Evolutionary conservation across 1,140 invertebrate genomes (phyloP), one percentile per base, ranked within the genome.

Genomic region (Argopecten irradians): DNA sequence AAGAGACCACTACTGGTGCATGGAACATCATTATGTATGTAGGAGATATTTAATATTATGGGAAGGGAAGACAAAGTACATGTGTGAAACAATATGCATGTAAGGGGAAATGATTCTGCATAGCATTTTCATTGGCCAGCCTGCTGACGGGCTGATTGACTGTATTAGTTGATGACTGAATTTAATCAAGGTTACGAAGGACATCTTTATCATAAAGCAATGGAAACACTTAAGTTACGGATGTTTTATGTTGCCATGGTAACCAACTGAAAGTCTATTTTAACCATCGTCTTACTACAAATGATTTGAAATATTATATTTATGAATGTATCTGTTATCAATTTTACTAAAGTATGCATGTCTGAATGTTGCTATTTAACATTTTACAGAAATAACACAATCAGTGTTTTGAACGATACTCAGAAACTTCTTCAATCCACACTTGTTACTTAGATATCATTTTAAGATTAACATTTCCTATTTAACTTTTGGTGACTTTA

Each of bases 261-360:
- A 71, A 71, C 55, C 22, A n/a, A n/a, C n/a, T 16, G 36, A 39
- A 71, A 71, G 28, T 71, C 55, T 71, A 71, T 71, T 71, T 71
- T 71, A 71, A 71, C 55, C 8, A 71, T 71, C 28, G 55, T 71
- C 55, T 28, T 71, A n/a, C 55, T 71, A 71, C 55, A 71, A 71
- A 71, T 28, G n/a, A 71, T 71, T 71, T 71, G 55, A 71, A 71
- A n/a, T n/a, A n/a, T 71, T 71, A 71, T 71, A 71, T 71, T 71
- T 71, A 71, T 71, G 55, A 71, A 71, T 71, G 55, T 71, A 71
- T 71, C 8, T 71, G 55, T 71, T 71, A 8, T 71, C 55, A 71
- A 71, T 71, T 71, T 71, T 71, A 71, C 55, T 71, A 71, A 71
- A n/a, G 55, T 28, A 71, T 71, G 55, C 55, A 71, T 71, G 55